A percentile compares a stretch with the other conserved stretches of the same genome.
Evolutionary conservation across 2,888 invertebrate species (phyloP).

Genomic region (Hermodice carunculata): DNA sequence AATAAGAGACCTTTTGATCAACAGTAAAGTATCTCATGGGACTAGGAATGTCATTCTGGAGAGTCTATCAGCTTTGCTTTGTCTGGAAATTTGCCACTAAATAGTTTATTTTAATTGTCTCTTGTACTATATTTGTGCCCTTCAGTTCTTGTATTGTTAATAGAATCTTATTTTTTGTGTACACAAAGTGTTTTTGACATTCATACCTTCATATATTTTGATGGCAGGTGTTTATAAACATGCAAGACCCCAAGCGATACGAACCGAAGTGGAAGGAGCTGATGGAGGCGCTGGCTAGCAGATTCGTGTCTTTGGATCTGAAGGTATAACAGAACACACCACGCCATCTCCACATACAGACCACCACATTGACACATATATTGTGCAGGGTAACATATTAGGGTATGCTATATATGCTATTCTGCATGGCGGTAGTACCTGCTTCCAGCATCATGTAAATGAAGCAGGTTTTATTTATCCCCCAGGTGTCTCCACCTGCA

Average conservation of each 20-base stretch:
- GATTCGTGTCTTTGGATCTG: not conserved
- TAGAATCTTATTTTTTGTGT: not conserved
- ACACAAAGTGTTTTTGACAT: not conserved
- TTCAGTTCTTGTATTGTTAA: not conserved
- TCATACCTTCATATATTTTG: not conserved
- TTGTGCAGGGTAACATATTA: too few species aligned
- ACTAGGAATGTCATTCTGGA: too few species aligned
- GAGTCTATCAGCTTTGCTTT: too few species aligned
- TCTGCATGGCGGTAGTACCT: not conserved
- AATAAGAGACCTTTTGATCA: too few species aligned
- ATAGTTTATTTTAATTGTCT: not conserved
- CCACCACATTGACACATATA: too few species aligned
- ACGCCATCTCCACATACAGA: too few species aligned
- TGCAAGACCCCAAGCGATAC: constrained; percentile 57
- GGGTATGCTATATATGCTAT: too few species aligned
- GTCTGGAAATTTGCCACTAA: not conserved
- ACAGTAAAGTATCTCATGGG: too few species aligned
- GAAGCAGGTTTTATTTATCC: too few species aligned
- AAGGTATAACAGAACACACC: too few species aligned
- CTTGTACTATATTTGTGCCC: not conserved
- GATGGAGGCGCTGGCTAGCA: constrained; percentile 27
- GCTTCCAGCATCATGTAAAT: too few species aligned
- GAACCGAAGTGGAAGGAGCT: constrained; percentile 57
- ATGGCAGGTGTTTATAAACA: constrained; percentile 56
- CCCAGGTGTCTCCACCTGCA: too few species aligned